Percentiles rank a stretch among this genome's conserved stretches.
phyloP scores from a whole-genome alignment of 2,797 vertebrate genomes.

The Tadarida brasiliensis region DNA sequence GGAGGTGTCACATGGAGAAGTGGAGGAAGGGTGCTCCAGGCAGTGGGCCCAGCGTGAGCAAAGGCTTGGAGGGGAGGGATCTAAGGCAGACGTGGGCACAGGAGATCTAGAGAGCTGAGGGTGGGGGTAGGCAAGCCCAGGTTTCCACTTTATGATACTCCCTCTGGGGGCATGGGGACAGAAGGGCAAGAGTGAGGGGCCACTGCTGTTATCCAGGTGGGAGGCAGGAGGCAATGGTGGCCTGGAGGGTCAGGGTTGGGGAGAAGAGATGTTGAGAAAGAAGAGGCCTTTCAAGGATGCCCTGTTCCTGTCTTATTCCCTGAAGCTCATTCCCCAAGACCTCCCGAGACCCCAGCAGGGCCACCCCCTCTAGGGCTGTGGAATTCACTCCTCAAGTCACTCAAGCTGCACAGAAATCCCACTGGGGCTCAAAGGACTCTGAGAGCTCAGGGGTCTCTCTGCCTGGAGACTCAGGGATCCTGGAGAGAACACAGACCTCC shows the following conservation, averaged over 20 bases:
- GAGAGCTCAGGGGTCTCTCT: background rate
- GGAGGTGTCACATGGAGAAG: background rate
- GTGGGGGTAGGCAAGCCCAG: background rate
- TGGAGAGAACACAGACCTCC: accelerated
- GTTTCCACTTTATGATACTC: background rate
- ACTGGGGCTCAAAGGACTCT: background rate
- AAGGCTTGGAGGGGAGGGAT: background rate
- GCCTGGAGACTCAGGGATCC: background rate
- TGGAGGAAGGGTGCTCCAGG: background rate
- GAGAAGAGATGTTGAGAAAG: background rate
- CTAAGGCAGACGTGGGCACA: accelerated
- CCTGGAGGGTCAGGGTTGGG: background rate
- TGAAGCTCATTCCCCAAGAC: background rate
- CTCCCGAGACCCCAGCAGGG: background rate
- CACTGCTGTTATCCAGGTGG: background rate
- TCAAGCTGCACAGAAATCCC: background rate
- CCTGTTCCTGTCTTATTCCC: background rate
- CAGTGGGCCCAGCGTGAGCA: background rate
- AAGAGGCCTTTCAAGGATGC: no score
- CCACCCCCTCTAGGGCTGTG: background rate
- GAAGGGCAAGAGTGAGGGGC: accelerated
- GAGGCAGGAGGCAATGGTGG: background rate
- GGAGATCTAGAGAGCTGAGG: background rate
- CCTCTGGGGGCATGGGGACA: background rate
- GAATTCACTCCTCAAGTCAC: background rate